Evolutionary conservation across 2,113 vertebrate species (phyloP).

Genomic region (Bubalus kerabau): DNA sequence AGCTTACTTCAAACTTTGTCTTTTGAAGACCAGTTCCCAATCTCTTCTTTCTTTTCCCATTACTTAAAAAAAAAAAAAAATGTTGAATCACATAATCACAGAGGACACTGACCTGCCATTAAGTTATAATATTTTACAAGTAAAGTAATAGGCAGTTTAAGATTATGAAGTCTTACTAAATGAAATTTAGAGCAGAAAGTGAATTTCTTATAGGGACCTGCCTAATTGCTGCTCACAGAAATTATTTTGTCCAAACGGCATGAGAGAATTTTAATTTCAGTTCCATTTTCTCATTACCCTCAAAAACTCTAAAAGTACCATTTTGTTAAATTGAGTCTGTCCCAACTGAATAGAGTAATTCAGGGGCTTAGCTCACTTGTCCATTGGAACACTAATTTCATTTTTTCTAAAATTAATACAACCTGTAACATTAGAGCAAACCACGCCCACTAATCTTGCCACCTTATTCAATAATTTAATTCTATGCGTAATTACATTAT

Average conservation of each 20-base stretch:
- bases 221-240: constrained; percentile 39
- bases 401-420: constrained; percentile 62
- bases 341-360: constrained; percentile 52
- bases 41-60: background rate
- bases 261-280: constrained; percentile 39
- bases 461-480: constrained; percentile 30
- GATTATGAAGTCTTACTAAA: background rate
- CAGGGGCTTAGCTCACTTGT: constrained; percentile 31
- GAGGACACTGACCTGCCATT: background rate
- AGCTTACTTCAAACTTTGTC: background rate
- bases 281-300: constrained; percentile 51
- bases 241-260: constrained; percentile 10
- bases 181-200: background rate
- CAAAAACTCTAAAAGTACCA: constrained; percentile 42
- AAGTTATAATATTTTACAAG: background rate
- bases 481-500: constrained; percentile 14
- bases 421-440: constrained; percentile 23
- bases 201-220: background rate
- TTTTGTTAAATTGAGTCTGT: constrained; percentile 52
- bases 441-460: background rate
- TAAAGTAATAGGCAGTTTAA: background rate
- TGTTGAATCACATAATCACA: background rate
- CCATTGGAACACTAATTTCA: constrained; percentile 45
- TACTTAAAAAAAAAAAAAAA: background rate
- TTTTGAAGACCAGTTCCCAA: background rate